Evolutionary conservation across 2,888 invertebrate species (phyloP).

Genomic region (Thera obeliscata): DNA sequence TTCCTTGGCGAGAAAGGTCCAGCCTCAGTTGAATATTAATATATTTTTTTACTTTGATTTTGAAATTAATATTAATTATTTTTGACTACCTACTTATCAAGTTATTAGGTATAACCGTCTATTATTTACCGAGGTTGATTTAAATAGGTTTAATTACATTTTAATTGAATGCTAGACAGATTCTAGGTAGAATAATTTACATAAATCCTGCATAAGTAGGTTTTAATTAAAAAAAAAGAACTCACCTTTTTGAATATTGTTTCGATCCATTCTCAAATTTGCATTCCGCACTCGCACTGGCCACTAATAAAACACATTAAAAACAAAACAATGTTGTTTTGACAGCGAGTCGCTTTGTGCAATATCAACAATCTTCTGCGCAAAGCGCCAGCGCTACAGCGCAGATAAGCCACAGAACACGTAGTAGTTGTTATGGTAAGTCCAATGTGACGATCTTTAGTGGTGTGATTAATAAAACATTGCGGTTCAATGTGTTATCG

Average conservation of each 20-base stretch:
- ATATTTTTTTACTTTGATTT: too few species aligned
- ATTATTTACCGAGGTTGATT: too few species aligned
- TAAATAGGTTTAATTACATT: too few species aligned
- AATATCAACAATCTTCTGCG: conserved; percentile 23
- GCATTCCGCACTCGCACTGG: conserved; percentile 2
- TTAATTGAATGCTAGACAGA: too few species aligned
- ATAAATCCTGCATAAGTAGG: too few species aligned
- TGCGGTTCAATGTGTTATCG: neutral
- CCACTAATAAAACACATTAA: neutral
- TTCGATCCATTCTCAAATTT: conserved; percentile 11
- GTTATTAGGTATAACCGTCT: too few species aligned
- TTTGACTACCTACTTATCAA: too few species aligned
- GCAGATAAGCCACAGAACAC: conserved; percentile 1
- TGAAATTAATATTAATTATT: too few species aligned
- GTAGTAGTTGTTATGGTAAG: neutral
- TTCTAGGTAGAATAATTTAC: too few species aligned
- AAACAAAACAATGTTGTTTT: conserved; percentile 17
- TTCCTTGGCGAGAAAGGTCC: too few species aligned
- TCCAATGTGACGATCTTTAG: neutral
- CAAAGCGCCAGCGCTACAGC: neutral
- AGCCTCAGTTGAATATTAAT: too few species aligned
- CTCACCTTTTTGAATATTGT: conserved; percentile 11
- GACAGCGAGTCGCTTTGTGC: conserved; percentile 18
- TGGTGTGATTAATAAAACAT: neutral
- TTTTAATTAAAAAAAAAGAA: neutral